These are phyloP conservation scores for Limanda limanda DNA, from an alignment of 2,113 vertebrate genomes.

Conservation along the genomic window DNA sequence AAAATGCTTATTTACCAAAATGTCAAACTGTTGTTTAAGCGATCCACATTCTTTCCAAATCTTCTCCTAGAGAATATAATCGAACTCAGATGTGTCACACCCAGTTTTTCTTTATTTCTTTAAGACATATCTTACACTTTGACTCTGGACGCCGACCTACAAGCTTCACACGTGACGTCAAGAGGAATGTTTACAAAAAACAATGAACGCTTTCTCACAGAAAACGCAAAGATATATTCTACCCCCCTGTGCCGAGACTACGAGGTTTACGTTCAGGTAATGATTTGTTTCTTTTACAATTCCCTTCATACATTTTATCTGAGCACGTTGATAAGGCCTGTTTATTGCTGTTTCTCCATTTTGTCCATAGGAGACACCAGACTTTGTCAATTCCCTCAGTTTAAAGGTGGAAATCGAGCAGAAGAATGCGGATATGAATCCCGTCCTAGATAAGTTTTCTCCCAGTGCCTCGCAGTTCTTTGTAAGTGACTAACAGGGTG, in stretches of 20 bases:
- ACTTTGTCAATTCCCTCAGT: slow-evolving; percentile 87
- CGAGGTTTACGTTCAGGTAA: slow-evolving; percentile 88
- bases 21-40: background rate
- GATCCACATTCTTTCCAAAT: background rate
- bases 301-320: no score
- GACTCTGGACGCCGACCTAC: slow-evolving; percentile 89
- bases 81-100: background rate
- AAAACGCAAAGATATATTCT: slow-evolving; percentile 64
- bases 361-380: slow-evolving; percentile 83
- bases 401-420: slow-evolving; percentile 87
- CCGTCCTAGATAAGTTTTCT: slow-evolving; percentile 86
- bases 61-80: background rate
- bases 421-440: slow-evolving; percentile 81
- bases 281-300: background rate
- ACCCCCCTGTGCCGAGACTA: slow-evolving; percentile 75
- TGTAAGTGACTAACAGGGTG: slow-evolving; percentile 81
- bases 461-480: slow-evolving; percentile 85
- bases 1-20: background rate
- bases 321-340: no score
- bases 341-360: background rate
- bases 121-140: slow-evolving; percentile 86
- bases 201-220: slow-evolving; percentile 85
- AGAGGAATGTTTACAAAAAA: slow-evolving; percentile 89
- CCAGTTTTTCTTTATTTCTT: background rate
- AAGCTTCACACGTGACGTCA: slow-evolving; percentile 86